These are phyloP conservation scores for Kryptolebias ocellatus DNA, from an alignment of 2,797 vertebrate genomes.

Conservation along the genomic window DNA sequence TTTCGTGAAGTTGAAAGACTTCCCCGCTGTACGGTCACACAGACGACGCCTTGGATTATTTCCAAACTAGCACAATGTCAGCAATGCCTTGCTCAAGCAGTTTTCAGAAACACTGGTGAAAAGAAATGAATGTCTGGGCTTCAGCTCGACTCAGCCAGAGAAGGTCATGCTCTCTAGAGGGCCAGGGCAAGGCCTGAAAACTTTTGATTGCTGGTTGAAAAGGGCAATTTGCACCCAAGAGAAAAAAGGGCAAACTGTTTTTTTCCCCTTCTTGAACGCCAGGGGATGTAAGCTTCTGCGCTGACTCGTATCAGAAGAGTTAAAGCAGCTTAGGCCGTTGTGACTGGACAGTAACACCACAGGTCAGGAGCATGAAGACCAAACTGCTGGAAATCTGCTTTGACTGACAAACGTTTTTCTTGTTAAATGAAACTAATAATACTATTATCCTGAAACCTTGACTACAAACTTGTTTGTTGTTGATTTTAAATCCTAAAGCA, in stretches of 20 bases:
- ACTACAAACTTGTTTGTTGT: conserved; percentile 12
- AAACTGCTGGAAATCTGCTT: conserved; percentile 46
- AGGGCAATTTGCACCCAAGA: conserved; percentile 73
- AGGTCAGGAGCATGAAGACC: conserved; percentile 35
- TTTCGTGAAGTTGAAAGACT: conserved; percentile 50
- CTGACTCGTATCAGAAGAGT: conserved; percentile 36
- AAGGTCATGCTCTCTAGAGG: conserved; percentile 61
- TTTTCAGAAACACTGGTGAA: conserved; percentile 43
- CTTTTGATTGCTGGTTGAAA: conserved; percentile 72
- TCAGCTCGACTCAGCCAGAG: conserved; percentile 38
- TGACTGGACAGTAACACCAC: conserved; percentile 29
- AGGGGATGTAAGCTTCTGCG: conserved; percentile 62
- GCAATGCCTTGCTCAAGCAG: conserved; percentile 30
- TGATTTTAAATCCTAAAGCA: background rate
- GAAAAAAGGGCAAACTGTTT: conserved; percentile 65
- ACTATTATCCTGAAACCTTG: conserved; percentile 11
- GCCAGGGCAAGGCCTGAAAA: conserved; percentile 45
- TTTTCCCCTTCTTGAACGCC: conserved; percentile 50
- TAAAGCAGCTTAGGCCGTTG: conserved; percentile 38
- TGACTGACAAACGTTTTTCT: conserved; percentile 45
- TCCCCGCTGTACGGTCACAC: conserved; percentile 26
- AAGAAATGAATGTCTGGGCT: conserved; percentile 36
- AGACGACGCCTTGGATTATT: conserved; percentile 58
- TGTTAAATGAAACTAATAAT: conserved; percentile 35
- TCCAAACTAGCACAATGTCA: conserved; percentile 52